Conservation (phyloP, 2,888 invertebrate genomes). For the Hemaris fuciformis region DNA sequence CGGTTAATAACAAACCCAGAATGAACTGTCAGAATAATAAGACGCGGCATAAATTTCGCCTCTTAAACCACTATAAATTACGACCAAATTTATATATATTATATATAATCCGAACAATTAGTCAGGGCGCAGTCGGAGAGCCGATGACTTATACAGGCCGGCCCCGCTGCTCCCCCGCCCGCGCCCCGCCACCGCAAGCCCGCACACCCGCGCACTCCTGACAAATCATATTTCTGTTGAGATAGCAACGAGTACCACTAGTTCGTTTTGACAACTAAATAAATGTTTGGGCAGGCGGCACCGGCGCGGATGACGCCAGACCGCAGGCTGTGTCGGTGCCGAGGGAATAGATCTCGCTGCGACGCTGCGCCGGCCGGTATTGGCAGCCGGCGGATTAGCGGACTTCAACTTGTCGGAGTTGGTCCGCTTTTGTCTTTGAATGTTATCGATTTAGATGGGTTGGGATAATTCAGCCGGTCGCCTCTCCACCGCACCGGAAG, state of each 20-base stretch:
- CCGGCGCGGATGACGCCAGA: neutral
- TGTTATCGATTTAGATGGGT: conserved; percentile 4
- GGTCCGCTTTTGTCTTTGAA: neutral
- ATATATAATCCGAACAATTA: conserved; percentile 70
- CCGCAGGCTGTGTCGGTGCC: neutral
- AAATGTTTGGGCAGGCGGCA: conserved; percentile 17
- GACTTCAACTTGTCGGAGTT: conserved; percentile 6
- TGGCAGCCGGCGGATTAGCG: conserved; percentile 6
- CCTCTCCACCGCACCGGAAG: neutral
- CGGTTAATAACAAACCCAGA: conserved; percentile 30
- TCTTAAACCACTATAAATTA: conserved; percentile 57
- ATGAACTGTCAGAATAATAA: conserved; percentile 72
- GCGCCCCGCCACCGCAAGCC: conserved; percentile 5
- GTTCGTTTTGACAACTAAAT: conserved; percentile 14
- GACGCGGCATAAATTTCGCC: conserved; percentile 59
- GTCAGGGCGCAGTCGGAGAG: conserved; percentile 43
- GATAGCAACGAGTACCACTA: conserved; percentile 29
- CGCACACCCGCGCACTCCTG: conserved; percentile 27
- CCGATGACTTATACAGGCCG: conserved; percentile 45
- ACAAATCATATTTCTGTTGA: conserved; percentile 47
- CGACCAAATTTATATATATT: conserved; percentile 51
- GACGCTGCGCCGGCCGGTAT: neutral
- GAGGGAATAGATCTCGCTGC: neutral
- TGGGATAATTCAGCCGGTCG: conserved; percentile 5
- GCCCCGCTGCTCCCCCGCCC: conserved; percentile 31